These are phyloP conservation scores for Metridium senile DNA, from an alignment of 92 coral and sea anemone species.

Conservation along the genomic window DNA sequence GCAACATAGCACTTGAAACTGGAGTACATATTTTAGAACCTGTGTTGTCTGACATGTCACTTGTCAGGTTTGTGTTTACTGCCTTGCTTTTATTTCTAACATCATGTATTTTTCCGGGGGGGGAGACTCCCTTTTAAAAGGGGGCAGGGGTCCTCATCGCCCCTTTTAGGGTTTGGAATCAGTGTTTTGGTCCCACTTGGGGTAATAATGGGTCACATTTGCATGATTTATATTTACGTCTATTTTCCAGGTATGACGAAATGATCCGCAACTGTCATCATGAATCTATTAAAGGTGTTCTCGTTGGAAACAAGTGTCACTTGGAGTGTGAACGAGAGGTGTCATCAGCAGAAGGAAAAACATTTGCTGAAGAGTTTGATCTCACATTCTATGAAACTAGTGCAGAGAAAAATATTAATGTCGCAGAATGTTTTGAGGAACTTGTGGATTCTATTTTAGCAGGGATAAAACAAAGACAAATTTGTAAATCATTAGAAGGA, in stretches of 20 bases:
- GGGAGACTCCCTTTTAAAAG: no score
- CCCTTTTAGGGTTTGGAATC: no score
- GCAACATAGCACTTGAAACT: no score
- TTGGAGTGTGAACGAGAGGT: slow-evolving; percentile 67
- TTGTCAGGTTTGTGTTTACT: no score
- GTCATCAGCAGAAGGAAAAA: slow-evolving; percentile 57
- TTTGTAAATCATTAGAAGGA: slow-evolving; percentile 13
- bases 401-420: slow-evolving; percentile 63
- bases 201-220: no score
- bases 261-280: slow-evolving; percentile 53
- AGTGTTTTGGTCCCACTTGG: no score
- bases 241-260: slow-evolving; percentile 59
- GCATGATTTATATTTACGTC: no score
- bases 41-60: no score
- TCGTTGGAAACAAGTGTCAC: slow-evolving; percentile 83
- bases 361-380: slow-evolving; percentile 52
- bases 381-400: slow-evolving; percentile 76
- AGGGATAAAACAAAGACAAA: slow-evolving; percentile 34
- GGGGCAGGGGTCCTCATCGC: no score
- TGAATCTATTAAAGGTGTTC: slow-evolving; percentile 50
- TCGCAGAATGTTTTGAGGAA: slow-evolving; percentile 72
- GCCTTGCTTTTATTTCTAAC: no score
- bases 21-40: no score
- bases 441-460: slow-evolving; percentile 66
- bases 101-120: no score